Evolutionary conservation across 2,797 vertebrate genomes (phyloP).

Genomic region (Heteromormyrus szaboi): DNA sequence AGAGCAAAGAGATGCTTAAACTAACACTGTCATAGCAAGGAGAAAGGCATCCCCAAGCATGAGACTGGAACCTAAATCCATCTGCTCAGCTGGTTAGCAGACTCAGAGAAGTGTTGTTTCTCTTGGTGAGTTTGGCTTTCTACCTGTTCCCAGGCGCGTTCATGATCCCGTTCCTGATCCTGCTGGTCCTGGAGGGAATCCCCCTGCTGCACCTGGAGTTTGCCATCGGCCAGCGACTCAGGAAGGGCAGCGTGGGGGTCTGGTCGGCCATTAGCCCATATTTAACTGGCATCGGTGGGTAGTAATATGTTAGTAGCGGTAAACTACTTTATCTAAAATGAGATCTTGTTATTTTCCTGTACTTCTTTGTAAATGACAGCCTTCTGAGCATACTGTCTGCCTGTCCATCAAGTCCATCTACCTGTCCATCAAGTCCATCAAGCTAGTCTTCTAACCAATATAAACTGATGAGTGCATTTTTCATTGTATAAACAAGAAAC

Average conservation of each 20-base stretch:
- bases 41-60: not conserved
- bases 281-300: slow-evolving; percentile 81
- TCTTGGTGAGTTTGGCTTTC: not conserved
- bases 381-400: not conserved
- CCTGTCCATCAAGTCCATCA: not conserved
- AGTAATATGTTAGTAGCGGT: not conserved
- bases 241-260: slow-evolving; percentile 77
- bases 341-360: not conserved
- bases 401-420: not conserved
- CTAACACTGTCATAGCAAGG: not conserved
- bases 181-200: slow-evolving; percentile 85
- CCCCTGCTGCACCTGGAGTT: slow-evolving; percentile 88
- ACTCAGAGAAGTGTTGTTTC: not conserved
- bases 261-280: slow-evolving; percentile 79
- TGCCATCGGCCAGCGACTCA: slow-evolving; percentile 85
- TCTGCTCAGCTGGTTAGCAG: not conserved
- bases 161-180: slow-evolving; percentile 93
- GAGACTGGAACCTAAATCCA: not conserved
- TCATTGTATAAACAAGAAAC: not conserved
- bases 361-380: not conserved
- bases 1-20: not conserved
- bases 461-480: not conserved
- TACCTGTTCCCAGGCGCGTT: slow-evolving; percentile 74
- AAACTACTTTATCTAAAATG: not conserved
- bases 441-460: not conserved